These are phyloP conservation scores for Lasioglossum zephyrum DNA, from an alignment of 2,888 invertebrate genomes.

Conservation along the genomic window DNA sequence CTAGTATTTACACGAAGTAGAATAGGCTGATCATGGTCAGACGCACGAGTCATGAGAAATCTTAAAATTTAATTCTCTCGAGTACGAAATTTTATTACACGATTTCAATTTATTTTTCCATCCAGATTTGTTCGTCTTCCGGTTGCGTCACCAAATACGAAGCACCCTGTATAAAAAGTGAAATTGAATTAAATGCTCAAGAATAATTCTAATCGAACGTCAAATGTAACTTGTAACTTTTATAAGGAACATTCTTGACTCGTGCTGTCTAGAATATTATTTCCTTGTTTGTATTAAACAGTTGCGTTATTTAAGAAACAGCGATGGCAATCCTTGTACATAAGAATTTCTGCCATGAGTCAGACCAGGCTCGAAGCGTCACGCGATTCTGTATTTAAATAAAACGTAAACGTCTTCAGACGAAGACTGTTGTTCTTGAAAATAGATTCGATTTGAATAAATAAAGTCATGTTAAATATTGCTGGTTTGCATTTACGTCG, in stretches of 20 bases:
- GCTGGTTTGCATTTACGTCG: background rate
- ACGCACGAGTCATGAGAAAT: too few species aligned
- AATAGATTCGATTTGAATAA: slow-evolving; percentile 10
- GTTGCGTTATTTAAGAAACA: slow-evolving; percentile 26
- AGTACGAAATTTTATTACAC: background rate
- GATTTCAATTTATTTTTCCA: background rate
- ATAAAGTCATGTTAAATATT: too few species aligned
- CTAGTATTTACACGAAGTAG: too few species aligned
- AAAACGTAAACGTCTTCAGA: background rate
- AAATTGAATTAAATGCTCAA: background rate
- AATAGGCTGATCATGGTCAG: too few species aligned
- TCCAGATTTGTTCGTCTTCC: background rate
- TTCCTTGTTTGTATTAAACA: slow-evolving; percentile 20
- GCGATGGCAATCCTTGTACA: background rate
- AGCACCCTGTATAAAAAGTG: background rate
- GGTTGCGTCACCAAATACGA: background rate
- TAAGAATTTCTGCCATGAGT: slow-evolving; percentile 29
- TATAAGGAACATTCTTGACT: background rate
- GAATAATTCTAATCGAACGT: background rate
- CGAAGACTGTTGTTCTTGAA: background rate
- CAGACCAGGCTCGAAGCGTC: background rate
- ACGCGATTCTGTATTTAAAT: background rate
- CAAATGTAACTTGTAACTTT: background rate
- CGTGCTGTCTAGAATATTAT: background rate
- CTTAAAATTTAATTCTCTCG: too few species aligned